phyloP scores from a whole-genome alignment of 1,140 invertebrate genomes.

The Phymorhynchus buccinoides region DNA sequence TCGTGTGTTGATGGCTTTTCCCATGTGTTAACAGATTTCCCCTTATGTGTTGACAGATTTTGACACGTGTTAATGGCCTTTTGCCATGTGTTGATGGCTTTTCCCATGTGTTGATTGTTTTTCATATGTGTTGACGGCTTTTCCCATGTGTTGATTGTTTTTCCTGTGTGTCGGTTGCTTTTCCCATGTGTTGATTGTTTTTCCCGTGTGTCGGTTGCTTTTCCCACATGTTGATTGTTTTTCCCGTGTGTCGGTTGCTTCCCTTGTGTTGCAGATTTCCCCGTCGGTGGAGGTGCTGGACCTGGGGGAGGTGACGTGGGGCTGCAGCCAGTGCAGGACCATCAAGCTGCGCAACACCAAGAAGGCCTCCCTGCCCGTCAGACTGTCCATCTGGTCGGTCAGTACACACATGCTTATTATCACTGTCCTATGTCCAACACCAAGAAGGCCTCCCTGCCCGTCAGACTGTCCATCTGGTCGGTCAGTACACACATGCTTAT shows the following conservation, averaged over 20 bases:
- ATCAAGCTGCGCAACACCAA: slow-evolving; percentile 56
- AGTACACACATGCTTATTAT: too few species aligned
- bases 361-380: slow-evolving; percentile 53
- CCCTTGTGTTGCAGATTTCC: slow-evolving; percentile 27
- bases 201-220: neutral
- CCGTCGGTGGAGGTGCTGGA: slow-evolving; percentile 43
- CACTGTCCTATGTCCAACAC: too few species aligned
- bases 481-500: too few species aligned
- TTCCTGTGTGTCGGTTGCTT: neutral
- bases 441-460: slow-evolving; percentile 52
- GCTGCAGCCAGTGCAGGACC: slow-evolving; percentile 44
- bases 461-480: slow-evolving; percentile 55
- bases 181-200: too few species aligned
- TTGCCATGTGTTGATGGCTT: too few species aligned
- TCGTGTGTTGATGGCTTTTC: too few species aligned
- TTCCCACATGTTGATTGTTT: neutral
- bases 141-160: too few species aligned
- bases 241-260: neutral
- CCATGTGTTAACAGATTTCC: too few species aligned
- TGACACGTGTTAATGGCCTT: too few species aligned
- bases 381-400: slow-evolving; percentile 58
- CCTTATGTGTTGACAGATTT: too few species aligned
- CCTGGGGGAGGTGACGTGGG: slow-evolving; percentile 60
- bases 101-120: too few species aligned
- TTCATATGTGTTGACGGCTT: too few species aligned